Percentiles rank a stretch among this genome's conserved stretches.
phyloP scores from a whole-genome alignment of 2,113 vertebrate species.

The Oncorhynchus gorbuscha region DNA sequence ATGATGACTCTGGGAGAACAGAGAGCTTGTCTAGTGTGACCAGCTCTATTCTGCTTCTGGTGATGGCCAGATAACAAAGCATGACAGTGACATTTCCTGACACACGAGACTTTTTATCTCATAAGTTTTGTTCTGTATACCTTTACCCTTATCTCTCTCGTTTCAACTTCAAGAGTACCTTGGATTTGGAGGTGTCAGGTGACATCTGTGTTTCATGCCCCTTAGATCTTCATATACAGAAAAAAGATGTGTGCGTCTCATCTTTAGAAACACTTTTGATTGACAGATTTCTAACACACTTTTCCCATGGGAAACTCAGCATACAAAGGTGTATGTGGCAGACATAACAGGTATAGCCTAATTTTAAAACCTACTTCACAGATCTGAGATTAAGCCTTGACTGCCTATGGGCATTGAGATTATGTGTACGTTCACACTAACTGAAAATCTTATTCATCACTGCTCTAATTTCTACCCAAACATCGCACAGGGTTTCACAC shows the following conservation, averaged over 20 bases:
- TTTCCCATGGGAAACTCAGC: not conserved
- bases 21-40: too few relatives aligned
- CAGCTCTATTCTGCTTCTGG: too few relatives aligned
- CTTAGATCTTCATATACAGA: not conserved
- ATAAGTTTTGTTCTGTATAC: not conserved
- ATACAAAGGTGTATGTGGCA: not conserved
- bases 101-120: not conserved
- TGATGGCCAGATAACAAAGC: not conserved
- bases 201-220: not conserved
- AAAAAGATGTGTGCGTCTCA: not conserved
- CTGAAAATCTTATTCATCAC: not conserved
- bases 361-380: not conserved
- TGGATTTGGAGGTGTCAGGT: not conserved
- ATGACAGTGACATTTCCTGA: not conserved
- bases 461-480: slow-evolving; percentile 6
- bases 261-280: not conserved
- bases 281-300: not conserved
- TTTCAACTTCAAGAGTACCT: not conserved
- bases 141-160: too few relatives aligned
- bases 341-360: not conserved
- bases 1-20: too few relatives aligned
- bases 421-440: slow-evolving; percentile 1
- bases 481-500: not conserved
- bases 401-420: slow-evolving; percentile 4
- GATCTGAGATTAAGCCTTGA: not conserved